Conservation (phyloP, 2,113 vertebrate genomes). For the Seriola quinqueradiata region DNA sequence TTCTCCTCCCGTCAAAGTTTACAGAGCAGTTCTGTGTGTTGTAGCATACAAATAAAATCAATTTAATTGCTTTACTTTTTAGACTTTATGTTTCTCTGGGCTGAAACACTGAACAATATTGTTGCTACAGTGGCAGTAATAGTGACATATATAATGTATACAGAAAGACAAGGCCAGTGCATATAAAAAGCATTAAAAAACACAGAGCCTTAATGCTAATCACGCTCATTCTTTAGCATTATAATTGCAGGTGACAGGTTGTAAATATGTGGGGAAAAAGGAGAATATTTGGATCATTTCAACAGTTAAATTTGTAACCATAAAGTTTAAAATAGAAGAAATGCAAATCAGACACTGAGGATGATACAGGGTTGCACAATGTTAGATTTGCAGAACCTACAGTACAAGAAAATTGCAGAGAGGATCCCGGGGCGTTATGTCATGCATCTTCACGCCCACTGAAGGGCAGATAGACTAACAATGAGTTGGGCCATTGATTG, state of each 20-base stretch:
- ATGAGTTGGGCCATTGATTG: slow-evolving; percentile 8
- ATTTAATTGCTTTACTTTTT: no score
- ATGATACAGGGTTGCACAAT: background rate
- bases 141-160: background rate
- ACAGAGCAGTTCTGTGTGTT: background rate
- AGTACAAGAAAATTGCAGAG: background rate
- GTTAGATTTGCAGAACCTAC: background rate
- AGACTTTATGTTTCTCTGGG: no score
- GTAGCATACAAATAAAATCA: background rate
- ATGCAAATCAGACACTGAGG: background rate
- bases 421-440: background rate
- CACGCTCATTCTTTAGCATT: background rate
- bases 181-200: background rate
- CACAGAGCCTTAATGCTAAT: no score
- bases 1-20: no score
- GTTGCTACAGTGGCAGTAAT: no score
- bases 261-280: no score
- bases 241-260: no score
- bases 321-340: background rate
- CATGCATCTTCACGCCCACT: background rate
- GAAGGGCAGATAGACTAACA: background rate
- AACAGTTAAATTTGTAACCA: background rate
- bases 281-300: background rate
- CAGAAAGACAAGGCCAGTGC: background rate
- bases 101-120: no score